Percentiles rank a stretch among this genome's conserved stretches.
phyloP scores from a whole-genome alignment of 1,140 invertebrate genomes.

The Hypothenemus hampei region DNA sequence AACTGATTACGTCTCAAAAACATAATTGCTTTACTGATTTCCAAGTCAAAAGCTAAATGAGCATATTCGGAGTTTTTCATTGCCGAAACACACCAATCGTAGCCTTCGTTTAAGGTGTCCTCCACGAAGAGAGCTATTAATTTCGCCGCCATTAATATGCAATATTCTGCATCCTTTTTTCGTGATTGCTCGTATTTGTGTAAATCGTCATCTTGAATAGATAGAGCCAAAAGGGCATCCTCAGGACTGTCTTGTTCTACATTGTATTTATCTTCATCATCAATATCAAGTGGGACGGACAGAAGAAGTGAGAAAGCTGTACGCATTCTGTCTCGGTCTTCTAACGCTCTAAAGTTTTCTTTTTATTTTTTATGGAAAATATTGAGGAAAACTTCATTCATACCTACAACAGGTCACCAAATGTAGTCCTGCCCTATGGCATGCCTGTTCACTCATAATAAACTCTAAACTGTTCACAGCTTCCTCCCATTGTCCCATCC shows the following conservation, averaged over 20 bases:
- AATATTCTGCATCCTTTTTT: slow-evolving; percentile 74
- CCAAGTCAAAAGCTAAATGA: slow-evolving; percentile 78
- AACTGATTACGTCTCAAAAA: slow-evolving; percentile 83
- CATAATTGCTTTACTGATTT: slow-evolving; percentile 91
- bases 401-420: slow-evolving; percentile 81
- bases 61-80: slow-evolving; percentile 76
- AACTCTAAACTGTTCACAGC: slow-evolving; percentile 96
- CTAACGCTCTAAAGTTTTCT: slow-evolving; percentile 62
- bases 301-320: slow-evolving; percentile 85
- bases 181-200: slow-evolving; percentile 70
- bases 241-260: slow-evolving; percentile 60
- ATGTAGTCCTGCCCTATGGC: slow-evolving; percentile 80
- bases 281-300: slow-evolving; percentile 77
- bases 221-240: slow-evolving; percentile 68
- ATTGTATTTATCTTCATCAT: slow-evolving; percentile 76
- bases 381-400: neutral
- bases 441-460: slow-evolving; percentile 92
- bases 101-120: slow-evolving; percentile 68
- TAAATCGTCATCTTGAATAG: slow-evolving; percentile 75
- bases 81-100: slow-evolving; percentile 69
- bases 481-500: slow-evolving; percentile 93
- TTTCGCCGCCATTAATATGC: slow-evolving; percentile 86
- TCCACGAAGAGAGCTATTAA: slow-evolving; percentile 85
- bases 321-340: slow-evolving; percentile 93
- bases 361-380: neutral